Evolutionary conservation across 2,888 invertebrate genomes (phyloP), one percentile per base, ranked within the genome.

Genomic region (Amiota mariae): DNA sequence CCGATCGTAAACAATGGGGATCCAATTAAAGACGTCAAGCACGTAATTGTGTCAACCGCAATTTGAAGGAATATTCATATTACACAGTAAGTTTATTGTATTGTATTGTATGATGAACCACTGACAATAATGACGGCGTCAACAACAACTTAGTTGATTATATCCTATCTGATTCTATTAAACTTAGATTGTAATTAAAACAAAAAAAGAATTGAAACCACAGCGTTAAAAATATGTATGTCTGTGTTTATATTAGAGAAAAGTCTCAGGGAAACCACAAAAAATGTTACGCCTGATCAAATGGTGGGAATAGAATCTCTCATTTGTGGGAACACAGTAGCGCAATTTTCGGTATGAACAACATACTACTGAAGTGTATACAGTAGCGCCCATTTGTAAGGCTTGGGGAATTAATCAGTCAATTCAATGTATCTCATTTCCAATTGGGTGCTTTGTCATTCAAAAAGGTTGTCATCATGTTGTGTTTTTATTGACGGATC

Each of bases 1-100:
- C 8, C 18, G 18, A 48, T 48, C 63, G 36, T 20, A 12, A 10
- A 57, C 18, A 46, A 11, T 46, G 36, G 13, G 47, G 57, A 70
- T 46, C 70, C 57, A 70, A 70, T 70, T 70, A 70, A 70, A 56
- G 48, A 47, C 71, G 18, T 63, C 46, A 51, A 49, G 49, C 64
- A 64, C 71, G 68, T 74, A 76, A 73, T 74, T 72, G 76, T 74
- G 76, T 71, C 76, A 73, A 74, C 72, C 76, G 57, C 73, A 75
- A 18, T 6, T 18, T n/a, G 24, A 36, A 15, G 59, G 20, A 20
- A 15, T 59, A 20, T 15, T 63, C 24, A 36, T 54, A 36, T 63
- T 63, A 63, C 47, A 36, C 46, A 20, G 11, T 56, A 47, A 18
- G 54, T 48, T 2, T 48, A 12, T 54, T 11, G 56, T 24, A 54